Base-by-base conservation (phyloP, 2,888 invertebrate species). In the Drymonia ruficornis region DNA sequence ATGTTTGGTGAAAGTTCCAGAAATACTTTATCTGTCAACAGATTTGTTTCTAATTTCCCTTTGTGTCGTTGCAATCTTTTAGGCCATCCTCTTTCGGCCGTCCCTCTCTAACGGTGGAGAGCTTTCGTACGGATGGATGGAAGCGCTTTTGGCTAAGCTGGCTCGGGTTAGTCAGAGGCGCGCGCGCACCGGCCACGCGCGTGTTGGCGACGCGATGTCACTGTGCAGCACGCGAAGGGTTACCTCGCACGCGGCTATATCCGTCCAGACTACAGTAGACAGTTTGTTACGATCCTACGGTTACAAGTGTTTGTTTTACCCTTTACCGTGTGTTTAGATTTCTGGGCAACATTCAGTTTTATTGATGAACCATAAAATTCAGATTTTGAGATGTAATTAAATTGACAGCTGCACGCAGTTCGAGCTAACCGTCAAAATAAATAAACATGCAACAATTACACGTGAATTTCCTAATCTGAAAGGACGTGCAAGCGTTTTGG, bases 161-260 rank as follows among this genome's bases (percentile, higher is more conserved):
- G 71, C 67, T 65, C 63, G 71, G 73, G 76, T 89, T 87, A 89
- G 91, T 91, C 79, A 80, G 76, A 73, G 80, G 83, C 90, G 90
- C 90, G 76, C 83, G 91, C 89, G 91, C 89, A 84, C 77, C 73
- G 78, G 66, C 63, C 76, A 81, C 89, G 84, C 88, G 89, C 80
- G 73, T 71, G 54, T 56, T 53, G 58, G 56, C 54, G 55, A 69
- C 71, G 66, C 73, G 63, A 67, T 73, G 72, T 65, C 68, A 69
- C 64, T 55, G 53, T 50, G 60, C 53, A 53, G 56, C 49, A 52
- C 65, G 65, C 67, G 63, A 63, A 63, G 56, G 65, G 63, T 63
- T 64, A 57, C 60, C 59, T 64, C 55, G 67, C 55, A 61, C 68
- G 71, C 63, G 65, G 61, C 80, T 81, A 82, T 76, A 71, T 81